phyloP scores from a whole-genome alignment of 2,797 vertebrate species.

The Xenopus petersii region DNA sequence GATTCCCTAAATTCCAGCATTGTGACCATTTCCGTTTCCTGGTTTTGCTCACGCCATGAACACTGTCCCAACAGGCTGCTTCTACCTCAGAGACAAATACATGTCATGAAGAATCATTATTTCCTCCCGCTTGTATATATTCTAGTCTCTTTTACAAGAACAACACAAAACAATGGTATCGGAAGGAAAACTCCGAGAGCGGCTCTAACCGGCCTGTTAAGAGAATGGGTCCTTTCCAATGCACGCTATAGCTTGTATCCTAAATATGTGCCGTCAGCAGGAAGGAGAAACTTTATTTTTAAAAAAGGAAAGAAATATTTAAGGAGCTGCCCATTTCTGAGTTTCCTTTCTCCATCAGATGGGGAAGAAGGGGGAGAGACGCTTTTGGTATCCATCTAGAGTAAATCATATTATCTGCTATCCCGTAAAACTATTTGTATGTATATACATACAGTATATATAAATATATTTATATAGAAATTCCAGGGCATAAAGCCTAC shows the following conservation, averaged over 20 bases:
- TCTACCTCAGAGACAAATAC: neutral
- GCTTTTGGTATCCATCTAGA: neutral
- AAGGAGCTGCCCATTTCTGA: neutral
- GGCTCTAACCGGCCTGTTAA: neutral
- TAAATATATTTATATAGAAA: too few species aligned
- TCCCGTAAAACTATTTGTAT: neutral
- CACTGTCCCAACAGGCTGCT: too few species aligned
- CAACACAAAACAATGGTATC: constrained; percentile 3
- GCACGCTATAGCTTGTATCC: neutral
- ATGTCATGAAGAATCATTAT: neutral
- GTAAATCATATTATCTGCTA: neutral
- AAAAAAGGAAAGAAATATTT: neutral
- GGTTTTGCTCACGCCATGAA: too few species aligned
- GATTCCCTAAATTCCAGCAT: too few species aligned
- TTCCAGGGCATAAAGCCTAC: too few species aligned
- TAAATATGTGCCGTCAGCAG: neutral
- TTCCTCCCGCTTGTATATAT: constrained; percentile 1
- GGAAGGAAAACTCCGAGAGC: neutral
- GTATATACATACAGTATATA: too few species aligned
- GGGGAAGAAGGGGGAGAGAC: neutral
- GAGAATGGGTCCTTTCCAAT: neutral
- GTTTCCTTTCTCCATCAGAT: neutral
- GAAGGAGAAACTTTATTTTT: neutral
- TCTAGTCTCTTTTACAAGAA: neutral
- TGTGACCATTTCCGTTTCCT: too few species aligned